Base-by-base conservation (phyloP, 2,888 invertebrate species). In the Thelaira solivaga region DNA sequence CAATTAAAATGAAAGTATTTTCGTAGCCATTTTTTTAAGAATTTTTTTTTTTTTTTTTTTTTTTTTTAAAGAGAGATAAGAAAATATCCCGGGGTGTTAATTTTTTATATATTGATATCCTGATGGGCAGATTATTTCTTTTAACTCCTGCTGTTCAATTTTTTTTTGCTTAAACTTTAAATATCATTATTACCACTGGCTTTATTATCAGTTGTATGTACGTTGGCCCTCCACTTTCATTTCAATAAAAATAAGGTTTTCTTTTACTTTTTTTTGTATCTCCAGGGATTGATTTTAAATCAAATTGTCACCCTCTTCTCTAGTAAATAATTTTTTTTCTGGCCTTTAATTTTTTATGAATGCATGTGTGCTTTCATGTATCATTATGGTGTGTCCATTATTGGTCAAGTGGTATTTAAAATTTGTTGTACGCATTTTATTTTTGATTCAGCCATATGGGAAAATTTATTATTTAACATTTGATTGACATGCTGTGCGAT, bases 101-200 rank as follows among this genome's bases (percentile, higher is more conserved):
- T 69, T 65, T n/a, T 64, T 39, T 57, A 61, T 71, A 57, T 59
- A 67, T 51, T 51, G 51, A 76, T 53, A 69, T 59, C 76, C 76
- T 53, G 67, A 41, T 76, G 76, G 57, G 57, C 51, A 59, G 51
- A 59, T 45, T 8, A 10, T 13, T 57, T 65, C 41, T 24, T 64
- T 43, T 51, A 34, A 51, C 59, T 65, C 76, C 76, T 71, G 76
- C 57, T 57, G 69, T 62, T 13, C 29, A 20, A 24, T 68, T 69
- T 59, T n/a, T n/a, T n/a, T n/a, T 29, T 59, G 36, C 64, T 71
- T 16, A 26, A 59, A 57, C 8, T 34, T 39, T 49, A 49, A 57
- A 20, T 57, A 13, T 61, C 22, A 74, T 43, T 22, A 71, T 71
- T n/a, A n/a, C n/a, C 55, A 49, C 16, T n/a, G 24, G 24, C 45